Conservation (phyloP, 2,888 invertebrate species). For the Boloria euphrosyne region DNA sequence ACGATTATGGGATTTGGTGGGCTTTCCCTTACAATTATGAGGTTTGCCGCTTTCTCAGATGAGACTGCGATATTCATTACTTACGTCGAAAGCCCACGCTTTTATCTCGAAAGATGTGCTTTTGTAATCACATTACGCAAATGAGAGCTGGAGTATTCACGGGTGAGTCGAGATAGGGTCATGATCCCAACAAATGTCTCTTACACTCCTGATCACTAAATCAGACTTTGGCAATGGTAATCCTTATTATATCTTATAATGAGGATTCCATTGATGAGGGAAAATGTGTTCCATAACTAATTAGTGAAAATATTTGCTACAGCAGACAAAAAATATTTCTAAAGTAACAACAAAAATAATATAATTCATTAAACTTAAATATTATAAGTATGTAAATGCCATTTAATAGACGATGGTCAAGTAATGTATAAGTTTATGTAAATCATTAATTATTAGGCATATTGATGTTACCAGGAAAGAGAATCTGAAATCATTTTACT, state of each 20-base stretch:
- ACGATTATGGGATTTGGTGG: slow-evolving; percentile 21
- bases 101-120: slow-evolving; percentile 80
- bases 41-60: slow-evolving; percentile 59
- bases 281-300: slow-evolving; percentile 6
- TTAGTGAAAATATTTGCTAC: slow-evolving; percentile 1
- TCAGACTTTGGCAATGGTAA: slow-evolving; percentile 38
- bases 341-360: too few relatives aligned
- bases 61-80: slow-evolving; percentile 75
- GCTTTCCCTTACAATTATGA: slow-evolving; percentile 59
- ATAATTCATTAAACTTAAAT: too few relatives aligned
- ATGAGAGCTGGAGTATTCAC: slow-evolving; percentile 76
- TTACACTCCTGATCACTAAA: slow-evolving; percentile 65
- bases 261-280: not conserved
- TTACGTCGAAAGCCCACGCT: slow-evolving; percentile 72
- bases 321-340: not conserved
- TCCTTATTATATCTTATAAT: slow-evolving; percentile 18
- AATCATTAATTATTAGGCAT: too few relatives aligned
- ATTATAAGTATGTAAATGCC: too few relatives aligned
- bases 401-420: too few relatives aligned
- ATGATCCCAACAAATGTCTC: slow-evolving; percentile 75
- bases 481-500: not conserved
- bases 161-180: slow-evolving; percentile 73
- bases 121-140: slow-evolving; percentile 82
- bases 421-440: too few relatives aligned
- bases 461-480: not conserved